A percentile compares a stretch with the other conserved stretches of the same genome.
These are phyloP conservation scores for Andrena bicolor DNA, from an alignment of 2,888 invertebrate genomes.

Conservation along the genomic window DNA sequence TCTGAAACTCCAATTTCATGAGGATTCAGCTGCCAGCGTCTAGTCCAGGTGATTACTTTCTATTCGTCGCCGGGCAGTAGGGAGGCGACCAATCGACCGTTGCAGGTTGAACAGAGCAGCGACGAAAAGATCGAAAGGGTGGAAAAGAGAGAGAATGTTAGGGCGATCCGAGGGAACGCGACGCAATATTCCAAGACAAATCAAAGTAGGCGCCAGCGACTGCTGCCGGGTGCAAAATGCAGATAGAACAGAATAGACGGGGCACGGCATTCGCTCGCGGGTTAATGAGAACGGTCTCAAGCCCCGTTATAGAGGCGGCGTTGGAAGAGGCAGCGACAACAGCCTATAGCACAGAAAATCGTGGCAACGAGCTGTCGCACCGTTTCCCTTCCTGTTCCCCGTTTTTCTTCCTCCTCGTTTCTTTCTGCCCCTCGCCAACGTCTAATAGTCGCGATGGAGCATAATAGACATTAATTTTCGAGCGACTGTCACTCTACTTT, in stretches of 20 bases:
- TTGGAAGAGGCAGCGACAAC: slow-evolving; percentile 59
- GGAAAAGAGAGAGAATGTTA: slow-evolving; percentile 27
- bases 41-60: slow-evolving; percentile 23
- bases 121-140: slow-evolving; percentile 13
- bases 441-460: slow-evolving; percentile 64
- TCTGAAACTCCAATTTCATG: no score
- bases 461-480: slow-evolving; percentile 69
- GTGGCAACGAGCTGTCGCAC: slow-evolving; percentile 63
- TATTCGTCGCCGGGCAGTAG: slow-evolving; percentile 21
- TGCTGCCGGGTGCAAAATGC: slow-evolving; percentile 77
- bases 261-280: slow-evolving; percentile 77
- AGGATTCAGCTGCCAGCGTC: neutral
- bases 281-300: slow-evolving; percentile 83
- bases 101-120: neutral
- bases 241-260: slow-evolving; percentile 79
- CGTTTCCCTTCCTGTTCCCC: slow-evolving; percentile 31
- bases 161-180: slow-evolving; percentile 60
- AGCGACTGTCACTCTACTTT: slow-evolving; percentile 60
- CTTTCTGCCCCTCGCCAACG: slow-evolving; percentile 25
- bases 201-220: slow-evolving; percentile 80
- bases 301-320: slow-evolving; percentile 75
- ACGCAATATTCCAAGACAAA: slow-evolving; percentile 77
- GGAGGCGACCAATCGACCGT: slow-evolving; percentile 41
- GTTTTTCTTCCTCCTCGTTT: slow-evolving; percentile 24
- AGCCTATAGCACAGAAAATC: slow-evolving; percentile 71